Base-by-base conservation (phyloP, 1,140 invertebrate genomes). In the Pogonomyrmex californicus region DNA sequence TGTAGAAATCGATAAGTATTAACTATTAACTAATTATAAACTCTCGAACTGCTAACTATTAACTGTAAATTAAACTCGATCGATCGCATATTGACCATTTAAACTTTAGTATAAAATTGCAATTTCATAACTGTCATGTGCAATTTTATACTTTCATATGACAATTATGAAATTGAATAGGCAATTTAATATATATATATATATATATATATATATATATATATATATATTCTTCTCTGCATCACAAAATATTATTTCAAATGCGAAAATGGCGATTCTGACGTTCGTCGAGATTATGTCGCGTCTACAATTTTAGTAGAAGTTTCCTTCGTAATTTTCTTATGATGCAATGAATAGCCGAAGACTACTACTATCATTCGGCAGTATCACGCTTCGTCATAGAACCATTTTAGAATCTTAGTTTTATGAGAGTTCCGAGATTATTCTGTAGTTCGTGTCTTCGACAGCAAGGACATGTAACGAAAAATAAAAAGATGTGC, bases 401-500 rank as follows among this genome's bases (percentile, higher is more conserved):
- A 79, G 4, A 6, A 49, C 6, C 9, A 47, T 77, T 77, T 4
- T 63, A 47, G 36, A 68, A 56, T 81, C 36, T 79, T 79, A 79
- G 54, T 79, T 68, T 66, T 79, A 79, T 4, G 44, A 66, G 17
- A 66, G 9, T 44, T 38, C 12, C 44, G n/a, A 23, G 23, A 65
- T n/a, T 56, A 38, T 54, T 17, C 12, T 38, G 14, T 10, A 77
- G 56, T 23, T n/a, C 17, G 33, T 65, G 30, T 49, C 60, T 49
- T 51, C 36, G n/a, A 65, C 4, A 41, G 33, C 10, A 66, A 66
- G 33, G 33, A 51, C 47, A 4, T 3, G 17, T 4, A 65, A 65
- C 10, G n/a, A 38, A 33, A 51, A 33, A 44, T 14, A 49, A 41
- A 23, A 60, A 65, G 44, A 2, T 5, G 30, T 51, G 10, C 9